Conservation (phyloP, 2,113 vertebrate species). For the Bubo scandiacus region DNA sequence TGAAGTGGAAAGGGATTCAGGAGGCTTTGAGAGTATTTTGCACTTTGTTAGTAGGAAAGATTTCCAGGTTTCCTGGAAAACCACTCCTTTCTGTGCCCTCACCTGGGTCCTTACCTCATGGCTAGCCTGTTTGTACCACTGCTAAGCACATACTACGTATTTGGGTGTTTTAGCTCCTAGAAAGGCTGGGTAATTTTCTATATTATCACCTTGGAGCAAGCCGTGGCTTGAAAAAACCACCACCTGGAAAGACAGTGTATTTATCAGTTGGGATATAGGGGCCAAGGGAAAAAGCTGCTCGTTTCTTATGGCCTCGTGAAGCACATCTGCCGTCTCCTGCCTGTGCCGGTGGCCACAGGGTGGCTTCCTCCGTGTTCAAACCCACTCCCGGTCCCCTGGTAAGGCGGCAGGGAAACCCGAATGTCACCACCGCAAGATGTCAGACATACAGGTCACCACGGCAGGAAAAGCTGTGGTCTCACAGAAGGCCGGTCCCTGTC, state of each 20-base stretch:
- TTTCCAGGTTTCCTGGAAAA: not conserved
- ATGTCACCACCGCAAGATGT: not conserved
- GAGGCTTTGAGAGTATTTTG: not conserved
- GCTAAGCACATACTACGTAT: fast-evolving
- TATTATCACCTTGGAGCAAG: not conserved
- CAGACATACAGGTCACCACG: not conserved
- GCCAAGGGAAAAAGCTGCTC: not conserved
- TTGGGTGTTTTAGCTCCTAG: not conserved
- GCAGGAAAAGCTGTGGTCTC: not conserved
- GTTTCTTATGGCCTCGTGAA: not conserved
- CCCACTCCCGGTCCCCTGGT: not conserved
- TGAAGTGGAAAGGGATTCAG: not conserved
- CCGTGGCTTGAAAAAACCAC: not conserved
- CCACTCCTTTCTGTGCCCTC: not conserved
- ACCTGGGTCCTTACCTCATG: not conserved
- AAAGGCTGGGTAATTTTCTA: not conserved
- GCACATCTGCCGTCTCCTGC: not conserved
- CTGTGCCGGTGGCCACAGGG: not conserved
- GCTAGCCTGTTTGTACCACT: not conserved
- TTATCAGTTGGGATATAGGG: not conserved
- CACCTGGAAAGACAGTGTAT: not conserved
- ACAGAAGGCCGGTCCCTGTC: not conserved
- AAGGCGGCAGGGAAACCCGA: not conserved
- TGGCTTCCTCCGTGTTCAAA: not conserved
- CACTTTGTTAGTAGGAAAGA: not conserved